phyloP scores from a whole-genome alignment of 2,113 vertebrate species.

The Cercocebus atys region DNA sequence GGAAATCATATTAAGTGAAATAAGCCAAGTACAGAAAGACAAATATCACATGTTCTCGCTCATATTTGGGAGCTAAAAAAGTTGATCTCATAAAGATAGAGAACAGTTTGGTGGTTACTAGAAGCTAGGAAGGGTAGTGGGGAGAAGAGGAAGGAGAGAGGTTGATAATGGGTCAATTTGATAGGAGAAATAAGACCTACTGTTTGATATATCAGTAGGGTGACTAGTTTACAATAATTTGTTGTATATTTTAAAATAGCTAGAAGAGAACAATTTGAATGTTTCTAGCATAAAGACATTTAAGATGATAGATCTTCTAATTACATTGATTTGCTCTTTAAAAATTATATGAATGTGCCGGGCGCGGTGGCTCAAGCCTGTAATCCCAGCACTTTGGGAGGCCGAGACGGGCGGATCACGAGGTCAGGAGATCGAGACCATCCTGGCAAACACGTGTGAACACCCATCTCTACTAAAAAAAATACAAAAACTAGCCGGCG shows the following conservation, averaged over 20 bases:
- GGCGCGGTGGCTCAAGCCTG: no score
- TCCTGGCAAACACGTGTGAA: no score
- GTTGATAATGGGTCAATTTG: neutral
- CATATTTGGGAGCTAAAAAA: neutral
- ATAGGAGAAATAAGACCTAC: neutral
- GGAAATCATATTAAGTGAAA: neutral
- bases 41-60: neutral
- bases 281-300: neutral
- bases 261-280: neutral
- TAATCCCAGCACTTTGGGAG: no score
- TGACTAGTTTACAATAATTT: no score
- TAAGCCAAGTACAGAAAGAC: neutral
- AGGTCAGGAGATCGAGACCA: no score
- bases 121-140: neutral
- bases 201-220: neutral
- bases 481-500: no score
- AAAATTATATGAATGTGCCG: neutral
- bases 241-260: neutral
- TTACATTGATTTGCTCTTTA: neutral
- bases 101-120: neutral
- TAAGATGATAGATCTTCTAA: neutral
- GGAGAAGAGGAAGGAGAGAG: neutral
- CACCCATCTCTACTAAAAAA: no score
- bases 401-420: no score
- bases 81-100: neutral